A percentile compares a stretch with the other conserved stretches of the same genome.
Conservation (phyloP, 2,888 invertebrate genomes). For the Molorchus minor region DNA sequence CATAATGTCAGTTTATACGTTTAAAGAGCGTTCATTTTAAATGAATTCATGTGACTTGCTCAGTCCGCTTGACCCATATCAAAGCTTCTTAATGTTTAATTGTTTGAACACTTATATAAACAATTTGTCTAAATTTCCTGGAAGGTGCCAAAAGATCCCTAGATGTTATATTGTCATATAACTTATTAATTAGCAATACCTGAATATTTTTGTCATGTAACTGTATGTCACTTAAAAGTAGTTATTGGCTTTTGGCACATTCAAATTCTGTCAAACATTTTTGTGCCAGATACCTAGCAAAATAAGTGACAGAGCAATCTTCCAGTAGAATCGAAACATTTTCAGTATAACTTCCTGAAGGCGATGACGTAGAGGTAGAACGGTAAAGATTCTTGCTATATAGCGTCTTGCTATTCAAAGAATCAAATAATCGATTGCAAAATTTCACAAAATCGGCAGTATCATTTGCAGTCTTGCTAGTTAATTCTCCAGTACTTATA, state of each 20-base stretch:
- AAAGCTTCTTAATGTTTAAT: no score
- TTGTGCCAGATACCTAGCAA: not conserved
- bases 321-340: not conserved
- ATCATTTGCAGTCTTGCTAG: not conserved
- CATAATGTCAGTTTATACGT: no score
- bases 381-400: not conserved
- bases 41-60: no score
- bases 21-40: no score
- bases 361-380: not conserved
- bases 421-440: not conserved
- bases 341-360: not conserved
- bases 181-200: not conserved
- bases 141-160: not conserved
- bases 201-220: not conserved
- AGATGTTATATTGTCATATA: not conserved
- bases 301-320: constrained; percentile 1
- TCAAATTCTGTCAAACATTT: not conserved
- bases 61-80: no score
- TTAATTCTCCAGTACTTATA: not conserved
- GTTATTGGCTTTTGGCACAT: not conserved
- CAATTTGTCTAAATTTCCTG: not conserved
- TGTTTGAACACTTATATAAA: not conserved
- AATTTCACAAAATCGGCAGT: not conserved
- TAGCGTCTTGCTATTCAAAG: not conserved
- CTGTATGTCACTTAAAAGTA: not conserved